Evolutionary conservation across 2,797 vertebrate species (phyloP).

Genomic region (Lepidocolaptes lacrymiger): DNA sequence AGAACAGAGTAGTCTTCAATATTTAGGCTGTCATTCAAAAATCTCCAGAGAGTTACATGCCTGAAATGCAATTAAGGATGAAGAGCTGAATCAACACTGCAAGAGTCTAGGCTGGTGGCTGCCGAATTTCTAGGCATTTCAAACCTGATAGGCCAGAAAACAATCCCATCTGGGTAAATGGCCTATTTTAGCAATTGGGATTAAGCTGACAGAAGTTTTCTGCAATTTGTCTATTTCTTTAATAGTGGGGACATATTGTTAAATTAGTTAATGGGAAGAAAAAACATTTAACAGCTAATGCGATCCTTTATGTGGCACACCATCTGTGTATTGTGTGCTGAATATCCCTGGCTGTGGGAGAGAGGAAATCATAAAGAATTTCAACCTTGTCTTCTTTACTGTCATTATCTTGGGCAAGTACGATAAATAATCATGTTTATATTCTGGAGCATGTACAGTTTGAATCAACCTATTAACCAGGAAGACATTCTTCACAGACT

Average conservation of each 20-base stretch:
- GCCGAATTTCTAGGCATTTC: neutral
- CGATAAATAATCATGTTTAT: constrained; percentile 73
- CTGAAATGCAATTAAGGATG: constrained; percentile 46
- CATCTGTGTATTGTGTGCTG: constrained; percentile 65
- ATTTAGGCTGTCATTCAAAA: constrained; percentile 51
- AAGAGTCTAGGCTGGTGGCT: neutral
- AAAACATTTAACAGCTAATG: constrained; percentile 71
- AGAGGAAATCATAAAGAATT: constrained; percentile 59
- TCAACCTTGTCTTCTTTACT: constrained; percentile 63
- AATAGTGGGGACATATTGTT: constrained; percentile 69
- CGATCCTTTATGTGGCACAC: constrained; percentile 56
- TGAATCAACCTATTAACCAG: constrained; percentile 73
- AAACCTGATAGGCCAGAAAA: constrained; percentile 37
- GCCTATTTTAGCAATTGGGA: constrained; percentile 20
- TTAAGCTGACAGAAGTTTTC: constrained; percentile 59
- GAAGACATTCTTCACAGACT: constrained; percentile 72
- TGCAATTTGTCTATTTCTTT: constrained; percentile 56
- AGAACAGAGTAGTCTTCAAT: neutral
- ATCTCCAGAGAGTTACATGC: neutral
- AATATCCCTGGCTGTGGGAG: constrained; percentile 41
- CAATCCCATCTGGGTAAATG: constrained; percentile 23
- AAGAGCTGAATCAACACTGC: constrained; percentile 53
- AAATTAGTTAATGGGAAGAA: constrained; percentile 74
- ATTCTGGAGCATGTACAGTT: constrained; percentile 68
- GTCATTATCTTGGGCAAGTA: constrained; percentile 59